These are phyloP conservation scores for Perodicticus potto DNA, from an alignment of 2,797 vertebrate genomes.

Conservation along the genomic window DNA sequence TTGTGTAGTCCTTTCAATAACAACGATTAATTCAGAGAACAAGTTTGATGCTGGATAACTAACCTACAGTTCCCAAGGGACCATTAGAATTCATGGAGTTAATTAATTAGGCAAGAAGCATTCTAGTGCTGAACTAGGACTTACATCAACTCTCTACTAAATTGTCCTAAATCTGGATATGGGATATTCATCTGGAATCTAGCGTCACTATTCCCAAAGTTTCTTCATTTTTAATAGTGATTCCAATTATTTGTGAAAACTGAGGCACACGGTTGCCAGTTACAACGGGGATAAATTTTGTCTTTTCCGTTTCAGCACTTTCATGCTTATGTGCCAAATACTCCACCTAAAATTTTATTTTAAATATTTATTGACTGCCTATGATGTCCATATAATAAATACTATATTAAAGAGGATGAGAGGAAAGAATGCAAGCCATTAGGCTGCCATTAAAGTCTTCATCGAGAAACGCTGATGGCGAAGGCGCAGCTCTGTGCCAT, in stretches of 20 bases:
- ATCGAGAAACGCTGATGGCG: neutral
- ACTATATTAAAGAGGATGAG: neutral
- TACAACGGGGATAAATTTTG: neutral
- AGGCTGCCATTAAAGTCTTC: neutral
- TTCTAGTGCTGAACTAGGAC: neutral
- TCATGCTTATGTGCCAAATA: neutral
- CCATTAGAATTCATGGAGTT: neutral
- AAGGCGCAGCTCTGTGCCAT: neutral
- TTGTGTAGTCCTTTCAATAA: neutral
- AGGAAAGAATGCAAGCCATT: neutral
- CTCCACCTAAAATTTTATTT: slow-evolving; percentile 12
- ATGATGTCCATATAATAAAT: neutral
- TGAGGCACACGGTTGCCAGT: neutral
- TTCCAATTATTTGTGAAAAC: neutral
- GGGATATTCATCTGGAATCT: neutral
- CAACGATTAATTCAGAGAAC: neutral
- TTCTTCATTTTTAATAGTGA: neutral
- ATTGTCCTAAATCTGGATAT: neutral
- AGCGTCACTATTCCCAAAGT: neutral
- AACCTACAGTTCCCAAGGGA: neutral
- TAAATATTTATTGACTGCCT: neutral
- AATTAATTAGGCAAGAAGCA: neutral
- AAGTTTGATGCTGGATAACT: neutral
- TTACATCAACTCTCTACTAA: neutral
- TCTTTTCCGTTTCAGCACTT: neutral